Conservation (phyloP, 2,797 vertebrate genomes). For the Diceros bicornis region DNA sequence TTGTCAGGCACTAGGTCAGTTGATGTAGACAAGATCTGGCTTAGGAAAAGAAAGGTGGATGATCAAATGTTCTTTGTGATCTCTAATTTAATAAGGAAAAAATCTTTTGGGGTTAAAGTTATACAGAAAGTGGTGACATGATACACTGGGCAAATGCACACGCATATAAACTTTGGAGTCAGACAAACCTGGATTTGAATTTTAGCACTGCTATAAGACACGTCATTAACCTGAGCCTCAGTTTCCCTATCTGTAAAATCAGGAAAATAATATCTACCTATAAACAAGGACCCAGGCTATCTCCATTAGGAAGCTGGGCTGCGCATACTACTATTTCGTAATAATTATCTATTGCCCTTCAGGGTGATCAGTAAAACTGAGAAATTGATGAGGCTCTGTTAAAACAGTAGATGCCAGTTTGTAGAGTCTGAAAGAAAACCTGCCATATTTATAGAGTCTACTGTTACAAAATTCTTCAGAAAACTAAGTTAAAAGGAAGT, state of each 20-base stretch:
- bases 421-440: not conserved
- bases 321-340: not conserved
- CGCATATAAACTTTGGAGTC: not conserved
- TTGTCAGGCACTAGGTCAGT: not conserved
- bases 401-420: not conserved
- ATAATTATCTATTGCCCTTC: not conserved
- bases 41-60: not conserved
- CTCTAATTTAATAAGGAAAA: not conserved
- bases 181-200: not conserved
- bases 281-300: not conserved
- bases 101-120: not conserved
- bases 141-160: not conserved
- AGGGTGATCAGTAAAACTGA: not conserved
- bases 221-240: not conserved
- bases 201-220: not conserved
- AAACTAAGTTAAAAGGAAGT: conserved; percentile 42
- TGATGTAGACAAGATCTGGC: not conserved
- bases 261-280: not conserved
- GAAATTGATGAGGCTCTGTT: not conserved
- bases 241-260: not conserved
- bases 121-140: not conserved
- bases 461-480: conserved; percentile 49
- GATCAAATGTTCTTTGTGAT: not conserved
- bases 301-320: not conserved
- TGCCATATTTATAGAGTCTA: not conserved